These are phyloP conservation scores for Drosophila nebulosa DNA, from an alignment of 1,140 invertebrate genomes.

Conservation along the genomic window DNA sequence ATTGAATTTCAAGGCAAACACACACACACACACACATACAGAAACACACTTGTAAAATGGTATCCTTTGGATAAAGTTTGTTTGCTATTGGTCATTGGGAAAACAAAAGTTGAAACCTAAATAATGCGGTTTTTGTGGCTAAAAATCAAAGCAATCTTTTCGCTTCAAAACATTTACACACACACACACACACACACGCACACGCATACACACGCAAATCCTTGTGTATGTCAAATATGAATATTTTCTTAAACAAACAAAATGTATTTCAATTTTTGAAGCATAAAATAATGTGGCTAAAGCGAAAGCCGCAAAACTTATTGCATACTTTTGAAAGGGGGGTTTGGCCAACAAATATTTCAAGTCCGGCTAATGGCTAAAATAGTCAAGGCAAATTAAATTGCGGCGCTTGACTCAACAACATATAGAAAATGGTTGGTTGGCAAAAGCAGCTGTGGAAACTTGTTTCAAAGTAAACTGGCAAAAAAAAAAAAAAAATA, in stretches of 20 bases:
- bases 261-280: conserved; percentile 53
- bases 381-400: conserved; percentile 58
- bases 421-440: conserved; percentile 10
- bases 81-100: conserved; percentile 34
- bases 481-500: background rate
- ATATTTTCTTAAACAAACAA: conserved; percentile 40
- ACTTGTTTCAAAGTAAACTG: background rate
- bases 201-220: background rate
- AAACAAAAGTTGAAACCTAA: conserved; percentile 47
- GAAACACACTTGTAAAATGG: background rate
- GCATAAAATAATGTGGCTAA: conserved; percentile 56
- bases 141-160: conserved; percentile 63
- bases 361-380: conserved; percentile 26
- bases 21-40: background rate
- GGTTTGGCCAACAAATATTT: conserved; percentile 7
- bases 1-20: conserved; percentile 19
- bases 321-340: conserved; percentile 22
- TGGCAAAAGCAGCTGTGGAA: background rate
- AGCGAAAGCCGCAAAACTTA: conserved; percentile 50
- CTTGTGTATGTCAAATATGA: background rate
- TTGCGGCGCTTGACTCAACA: conserved; percentile 45
- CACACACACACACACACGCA: background rate
- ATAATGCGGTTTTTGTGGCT: conserved; percentile 62
- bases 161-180: background rate
- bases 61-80: conserved; percentile 24